Evolutionary conservation across 1,140 invertebrate genomes (phyloP).

Genomic region (Drosophila subobscura): DNA sequence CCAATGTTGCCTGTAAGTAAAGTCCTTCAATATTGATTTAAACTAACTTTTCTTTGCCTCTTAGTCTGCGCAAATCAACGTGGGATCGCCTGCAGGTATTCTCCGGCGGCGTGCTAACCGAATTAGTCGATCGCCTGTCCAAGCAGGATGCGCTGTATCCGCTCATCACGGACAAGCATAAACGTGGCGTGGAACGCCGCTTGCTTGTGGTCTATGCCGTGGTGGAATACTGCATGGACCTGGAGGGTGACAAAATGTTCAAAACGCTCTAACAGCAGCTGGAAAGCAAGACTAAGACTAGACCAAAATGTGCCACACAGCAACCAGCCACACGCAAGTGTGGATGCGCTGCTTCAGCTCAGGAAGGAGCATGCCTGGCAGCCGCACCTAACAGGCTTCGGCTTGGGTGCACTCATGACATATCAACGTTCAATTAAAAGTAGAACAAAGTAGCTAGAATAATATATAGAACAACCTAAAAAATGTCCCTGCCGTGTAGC

Average conservation of each 20-base stretch:
- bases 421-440: too few relatives aligned
- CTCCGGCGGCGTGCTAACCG: constrained; percentile 87
- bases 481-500: too few relatives aligned
- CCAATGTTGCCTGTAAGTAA: constrained; percentile 94
- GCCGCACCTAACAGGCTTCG: too few relatives aligned
- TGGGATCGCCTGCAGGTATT: constrained; percentile 89
- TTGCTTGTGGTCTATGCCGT: constrained; percentile 89
- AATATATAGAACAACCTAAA: too few relatives aligned
- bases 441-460: too few relatives aligned
- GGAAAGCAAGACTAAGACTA: constrained; percentile 11
- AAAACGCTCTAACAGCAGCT: constrained; percentile 65
- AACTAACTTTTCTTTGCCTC: constrained; percentile 69
- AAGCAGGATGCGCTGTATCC: constrained; percentile 84
- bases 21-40: neutral
- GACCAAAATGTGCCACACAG: constrained; percentile 2
- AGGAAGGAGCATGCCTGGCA: too few relatives aligned
- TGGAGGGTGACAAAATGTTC: constrained; percentile 84
- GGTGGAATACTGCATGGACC: constrained; percentile 88
- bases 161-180: constrained; percentile 89
- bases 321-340: constrained; percentile 18
- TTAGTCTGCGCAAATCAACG: constrained; percentile 88
- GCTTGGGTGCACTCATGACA: too few relatives aligned
- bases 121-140: constrained; percentile 84
- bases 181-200: constrained; percentile 91
- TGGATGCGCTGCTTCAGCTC: neutral